These are phyloP conservation scores for Melanerpes aurifrons DNA, from an alignment of 2,113 vertebrate genomes.

Conservation along the genomic window DNA sequence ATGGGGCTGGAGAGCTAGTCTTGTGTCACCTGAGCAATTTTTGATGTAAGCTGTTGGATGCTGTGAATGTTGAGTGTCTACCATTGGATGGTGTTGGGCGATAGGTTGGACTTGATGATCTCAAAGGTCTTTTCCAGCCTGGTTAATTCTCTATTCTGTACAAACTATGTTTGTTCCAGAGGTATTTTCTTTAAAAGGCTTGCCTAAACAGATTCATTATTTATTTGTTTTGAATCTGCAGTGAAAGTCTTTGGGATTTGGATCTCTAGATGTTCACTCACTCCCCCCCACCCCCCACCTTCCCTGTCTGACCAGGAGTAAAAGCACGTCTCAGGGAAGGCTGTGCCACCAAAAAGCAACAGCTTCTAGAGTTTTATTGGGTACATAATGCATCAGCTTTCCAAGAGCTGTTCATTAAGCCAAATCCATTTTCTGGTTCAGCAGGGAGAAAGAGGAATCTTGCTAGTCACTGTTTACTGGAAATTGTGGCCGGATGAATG, in stretches of 20 bases:
- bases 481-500: background rate
- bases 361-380: background rate
- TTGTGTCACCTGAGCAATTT: background rate
- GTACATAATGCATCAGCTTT: background rate
- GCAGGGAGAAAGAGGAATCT: background rate
- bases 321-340: background rate
- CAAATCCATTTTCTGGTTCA: background rate
- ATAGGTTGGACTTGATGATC: no score
- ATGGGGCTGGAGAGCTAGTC: background rate
- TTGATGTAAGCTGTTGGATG: background rate
- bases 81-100: no score
- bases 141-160: no score
- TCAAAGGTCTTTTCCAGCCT: no score
- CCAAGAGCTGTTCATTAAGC: background rate
- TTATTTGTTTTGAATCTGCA: background rate
- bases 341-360: background rate
- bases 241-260: background rate
- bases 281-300: no score
- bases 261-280: background rate
- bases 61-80: background rate
- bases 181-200: slow-evolving; percentile 5
- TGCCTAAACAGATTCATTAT: background rate
- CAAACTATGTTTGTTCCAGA: background rate
- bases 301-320: background rate
- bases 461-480: background rate